A percentile compares a stretch with the other conserved stretches of the same genome.
Conservation (phyloP, 1,140 invertebrate species). For the Cotesia glomerata region DNA sequence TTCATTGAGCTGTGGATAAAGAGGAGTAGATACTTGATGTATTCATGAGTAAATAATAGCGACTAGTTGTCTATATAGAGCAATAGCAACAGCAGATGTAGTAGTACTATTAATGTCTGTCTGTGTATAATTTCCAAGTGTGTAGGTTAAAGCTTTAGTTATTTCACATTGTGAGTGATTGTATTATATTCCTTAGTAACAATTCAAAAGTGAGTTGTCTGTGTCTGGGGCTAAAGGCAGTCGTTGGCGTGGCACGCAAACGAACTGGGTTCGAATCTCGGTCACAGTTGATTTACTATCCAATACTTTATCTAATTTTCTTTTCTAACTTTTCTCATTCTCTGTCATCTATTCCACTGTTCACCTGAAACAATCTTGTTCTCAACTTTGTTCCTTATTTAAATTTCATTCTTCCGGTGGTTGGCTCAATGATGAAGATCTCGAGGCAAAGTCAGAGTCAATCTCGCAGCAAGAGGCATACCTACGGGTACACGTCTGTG, state of each 20-base stretch:
- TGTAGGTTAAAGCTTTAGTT: neutral
- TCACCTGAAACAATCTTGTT: no score
- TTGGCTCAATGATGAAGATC: constrained; percentile 29
- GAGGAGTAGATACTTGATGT: neutral
- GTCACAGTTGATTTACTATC: no score
- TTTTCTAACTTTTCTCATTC: no score
- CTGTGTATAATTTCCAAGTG: neutral
- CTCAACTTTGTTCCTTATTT: no score
- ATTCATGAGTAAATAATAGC: no score
- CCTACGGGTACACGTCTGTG: constrained; percentile 29
- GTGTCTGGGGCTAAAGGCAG: neutral
- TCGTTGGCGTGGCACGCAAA: neutral
- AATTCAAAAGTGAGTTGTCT: neutral
- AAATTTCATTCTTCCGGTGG: no score
- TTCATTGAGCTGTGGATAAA: constrained; percentile 15
- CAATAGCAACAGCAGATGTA: no score
- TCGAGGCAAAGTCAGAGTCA: constrained; percentile 30
- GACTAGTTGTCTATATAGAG: no score
- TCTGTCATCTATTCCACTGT: no score
- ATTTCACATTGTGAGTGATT: neutral
- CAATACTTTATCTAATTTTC: no score
- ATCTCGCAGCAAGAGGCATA: constrained; percentile 38
- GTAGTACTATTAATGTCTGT: no score
- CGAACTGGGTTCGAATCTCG: neutral
- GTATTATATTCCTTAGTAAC: no score